Base-by-base conservation (phyloP, 2,797 vertebrate species). In the Stomatorhinus walkeri region DNA sequence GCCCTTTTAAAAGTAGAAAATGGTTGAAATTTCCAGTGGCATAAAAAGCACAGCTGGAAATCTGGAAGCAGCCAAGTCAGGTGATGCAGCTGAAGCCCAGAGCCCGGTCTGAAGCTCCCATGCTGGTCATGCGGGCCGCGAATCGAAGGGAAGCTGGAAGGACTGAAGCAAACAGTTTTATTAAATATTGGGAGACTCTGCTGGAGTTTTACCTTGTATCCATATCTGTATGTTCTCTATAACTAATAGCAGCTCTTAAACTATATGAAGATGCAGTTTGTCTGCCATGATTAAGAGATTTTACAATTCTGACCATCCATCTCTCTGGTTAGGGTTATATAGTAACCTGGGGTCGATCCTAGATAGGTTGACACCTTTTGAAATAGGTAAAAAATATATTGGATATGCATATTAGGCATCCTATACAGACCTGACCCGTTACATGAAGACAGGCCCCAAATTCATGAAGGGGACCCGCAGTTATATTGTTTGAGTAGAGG, bases 1-100 rank as follows among this genome's bases (percentile, higher is more conserved):
- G 85, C 85, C 89, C 89, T 90, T 88, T 90, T 91, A 88, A 92
- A 93, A 91, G 88, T 90, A 88, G 92, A 91, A 89, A 72, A 89
- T 91, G 81, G 88, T 89, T 86, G 85, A 52, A 89, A 89, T 91
- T 90, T 91, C 93, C 92, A 56, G 83, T 92, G 92, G 91, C 16
- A 79, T 79, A 40, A 43, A 79, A 72, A 72, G 28, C 64, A 79
- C 72, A 79, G 72, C 72, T 79, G 72, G 72, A 46, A 43, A 19
- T 43, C 36, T 43, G 72, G 72, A 79, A 79, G 19, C 72, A 79
- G 72, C 72, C 72, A 79, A 32, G 72, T n/a, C 16, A n/a, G 40
- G 72, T 14, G 72, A 46, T 43, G 40, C 40, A 43, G 72, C 16
- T 79, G 72, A 43, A 5, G 72, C 40, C 40, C 16, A 43, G 72